These are phyloP conservation scores for Lordiphosa collinella DNA, from an alignment of 1,140 invertebrate species.

Conservation along the genomic window DNA sequence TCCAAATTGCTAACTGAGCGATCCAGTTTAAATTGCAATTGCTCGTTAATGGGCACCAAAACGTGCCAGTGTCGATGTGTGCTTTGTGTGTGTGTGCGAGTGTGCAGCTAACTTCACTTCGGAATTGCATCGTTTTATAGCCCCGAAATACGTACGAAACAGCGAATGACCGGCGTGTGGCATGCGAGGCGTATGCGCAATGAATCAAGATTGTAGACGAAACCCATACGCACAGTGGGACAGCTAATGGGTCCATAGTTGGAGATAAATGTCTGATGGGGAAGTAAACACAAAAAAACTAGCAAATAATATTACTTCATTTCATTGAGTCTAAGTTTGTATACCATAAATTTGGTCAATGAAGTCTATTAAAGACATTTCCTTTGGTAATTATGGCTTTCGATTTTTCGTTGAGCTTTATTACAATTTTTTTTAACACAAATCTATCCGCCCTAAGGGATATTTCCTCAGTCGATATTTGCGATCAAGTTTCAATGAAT, in stretches of 20 bases:
- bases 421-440: no score
- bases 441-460: no score
- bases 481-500: no score
- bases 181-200: constrained; percentile 68
- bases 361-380: no score
- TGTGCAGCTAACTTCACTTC: constrained; percentile 1
- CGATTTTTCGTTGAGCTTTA: no score
- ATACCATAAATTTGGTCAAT: no score
- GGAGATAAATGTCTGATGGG: neutral
- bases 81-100: constrained; percentile 7
- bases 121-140: constrained; percentile 41
- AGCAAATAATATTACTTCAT: no score
- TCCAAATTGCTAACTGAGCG: constrained; percentile 78
- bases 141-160: constrained; percentile 52
- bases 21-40: constrained; percentile 80
- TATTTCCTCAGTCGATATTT: no score
- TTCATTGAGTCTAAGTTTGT: neutral
- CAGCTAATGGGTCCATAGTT: constrained; percentile 5
- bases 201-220: constrained; percentile 26
- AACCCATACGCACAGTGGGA: constrained; percentile 64
- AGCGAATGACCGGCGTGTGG: constrained; percentile 52
- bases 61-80: constrained; percentile 68
- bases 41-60: constrained; percentile 79
- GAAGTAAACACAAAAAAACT: neutral
- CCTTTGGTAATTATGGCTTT: no score